A percentile compares a stretch with the other conserved stretches of the same genome.
These are phyloP conservation scores for Drosophila eugracilis DNA, from an alignment of 1,140 invertebrate species.

Conservation along the genomic window DNA sequence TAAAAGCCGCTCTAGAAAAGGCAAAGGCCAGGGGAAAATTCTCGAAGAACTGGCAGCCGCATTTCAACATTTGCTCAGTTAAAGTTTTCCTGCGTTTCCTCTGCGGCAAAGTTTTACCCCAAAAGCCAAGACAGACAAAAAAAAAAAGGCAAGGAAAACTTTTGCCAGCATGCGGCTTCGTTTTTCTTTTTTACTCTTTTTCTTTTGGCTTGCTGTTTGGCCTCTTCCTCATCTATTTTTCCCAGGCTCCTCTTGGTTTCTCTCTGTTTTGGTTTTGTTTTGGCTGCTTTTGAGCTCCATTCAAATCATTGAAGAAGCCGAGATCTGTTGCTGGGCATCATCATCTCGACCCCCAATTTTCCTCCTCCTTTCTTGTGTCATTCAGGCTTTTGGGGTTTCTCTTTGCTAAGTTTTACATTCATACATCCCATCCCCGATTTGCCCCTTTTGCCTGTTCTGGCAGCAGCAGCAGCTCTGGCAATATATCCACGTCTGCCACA, in stretches of 20 bases:
- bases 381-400: slow-evolving; percentile 48
- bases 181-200: slow-evolving; percentile 1
- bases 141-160: slow-evolving; percentile 25
- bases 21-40: neutral
- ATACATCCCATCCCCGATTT: too few species aligned
- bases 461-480: slow-evolving; percentile 48
- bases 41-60: slow-evolving; percentile 11
- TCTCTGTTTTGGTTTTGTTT: slow-evolving; percentile 23
- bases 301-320: slow-evolving; percentile 24
- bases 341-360: neutral
- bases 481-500: slow-evolving; percentile 80
- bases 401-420: slow-evolving; percentile 33
- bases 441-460: neutral
- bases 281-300: slow-evolving; percentile 28
- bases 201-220: too few species aligned
- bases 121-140: slow-evolving; percentile 19
- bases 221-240: slow-evolving; percentile 28
- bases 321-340: slow-evolving; percentile 34
- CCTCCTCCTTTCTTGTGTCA: slow-evolving; percentile 25
- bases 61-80: slow-evolving; percentile 38
- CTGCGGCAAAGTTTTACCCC: slow-evolving; percentile 29
- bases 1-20: slow-evolving; percentile 29
- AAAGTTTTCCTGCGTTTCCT: slow-evolving; percentile 32
- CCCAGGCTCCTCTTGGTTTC: neutral
- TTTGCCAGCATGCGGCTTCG: slow-evolving; percentile 45